Evolutionary conservation across 2,888 invertebrate genomes (phyloP).

Genomic region (Pilophorus perplexus): DNA sequence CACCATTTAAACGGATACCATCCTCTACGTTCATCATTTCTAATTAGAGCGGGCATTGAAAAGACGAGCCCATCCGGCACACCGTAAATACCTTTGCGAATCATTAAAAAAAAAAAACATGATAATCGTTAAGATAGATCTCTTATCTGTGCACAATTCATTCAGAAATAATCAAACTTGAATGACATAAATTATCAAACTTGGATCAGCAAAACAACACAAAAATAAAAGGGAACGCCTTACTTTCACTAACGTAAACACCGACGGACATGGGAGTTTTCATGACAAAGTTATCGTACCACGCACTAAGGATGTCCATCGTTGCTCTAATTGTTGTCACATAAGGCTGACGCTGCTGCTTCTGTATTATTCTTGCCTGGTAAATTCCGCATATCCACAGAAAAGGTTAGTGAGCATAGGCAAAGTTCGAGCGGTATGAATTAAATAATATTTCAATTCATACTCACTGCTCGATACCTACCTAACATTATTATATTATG

Average conservation of each 20-base stretch:
- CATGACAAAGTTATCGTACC: background rate
- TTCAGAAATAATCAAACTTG: background rate
- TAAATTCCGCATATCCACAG: too few species aligned
- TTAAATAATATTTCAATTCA: too few species aligned
- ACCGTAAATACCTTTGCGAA: constrained; percentile 1
- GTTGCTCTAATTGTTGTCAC: constrained; percentile 21
- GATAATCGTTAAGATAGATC: background rate
- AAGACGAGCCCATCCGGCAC: constrained; percentile 18
- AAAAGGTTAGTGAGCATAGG: too few species aligned
- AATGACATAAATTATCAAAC: background rate
- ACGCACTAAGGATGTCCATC: constrained; percentile 19
- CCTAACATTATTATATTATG: too few species aligned
- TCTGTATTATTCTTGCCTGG: constrained; percentile 8
- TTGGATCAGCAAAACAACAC: too few species aligned
- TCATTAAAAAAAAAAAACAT: background rate
- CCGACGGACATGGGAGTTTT: constrained; percentile 9
- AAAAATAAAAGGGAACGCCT: too few species aligned
- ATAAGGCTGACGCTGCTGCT: constrained; percentile 15
- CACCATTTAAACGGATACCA: constrained; percentile 25
- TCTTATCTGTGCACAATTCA: background rate
- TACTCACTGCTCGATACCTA: too few species aligned
- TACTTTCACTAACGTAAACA: too few species aligned
- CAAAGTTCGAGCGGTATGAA: too few species aligned
- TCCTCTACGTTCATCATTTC: constrained; percentile 11
- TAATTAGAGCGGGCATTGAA: constrained; percentile 19